These are phyloP conservation scores for Tricholaema leucomelas DNA, from an alignment of 2,113 vertebrate species.

Conservation along the genomic window DNA sequence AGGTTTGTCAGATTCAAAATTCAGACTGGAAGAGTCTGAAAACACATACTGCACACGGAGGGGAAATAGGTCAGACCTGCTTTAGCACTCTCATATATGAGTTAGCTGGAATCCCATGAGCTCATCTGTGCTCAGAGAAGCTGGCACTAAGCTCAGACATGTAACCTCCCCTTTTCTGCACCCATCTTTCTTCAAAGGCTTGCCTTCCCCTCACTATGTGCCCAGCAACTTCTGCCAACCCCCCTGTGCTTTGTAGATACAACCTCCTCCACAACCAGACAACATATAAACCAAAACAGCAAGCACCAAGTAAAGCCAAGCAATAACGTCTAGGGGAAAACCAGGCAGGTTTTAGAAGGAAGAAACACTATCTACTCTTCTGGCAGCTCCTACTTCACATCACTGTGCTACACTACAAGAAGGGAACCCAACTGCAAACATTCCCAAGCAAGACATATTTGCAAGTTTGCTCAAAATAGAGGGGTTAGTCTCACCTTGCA, in stretches of 20 bases:
- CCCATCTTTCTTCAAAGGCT: slow-evolving; percentile 16
- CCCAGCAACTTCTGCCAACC: neutral
- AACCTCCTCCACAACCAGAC: slow-evolving; percentile 7
- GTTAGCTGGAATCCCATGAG: neutral
- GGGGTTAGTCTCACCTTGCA: neutral
- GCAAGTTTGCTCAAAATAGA: neutral
- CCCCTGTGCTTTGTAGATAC: neutral
- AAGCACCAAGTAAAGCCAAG: neutral
- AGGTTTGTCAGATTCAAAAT: neutral
- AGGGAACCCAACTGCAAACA: neutral
- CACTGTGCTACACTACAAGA: neutral
- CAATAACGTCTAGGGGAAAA: slow-evolving; percentile 1
- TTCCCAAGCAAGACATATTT: neutral
- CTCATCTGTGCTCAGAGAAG: neutral
- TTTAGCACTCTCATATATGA: slow-evolving; percentile 4
- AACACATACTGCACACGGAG: neutral
- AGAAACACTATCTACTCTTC: neutral
- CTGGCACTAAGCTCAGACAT: neutral
- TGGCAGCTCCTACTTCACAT: neutral
- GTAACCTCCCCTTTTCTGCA: neutral
- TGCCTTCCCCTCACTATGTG: neutral
- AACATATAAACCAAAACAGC: neutral
- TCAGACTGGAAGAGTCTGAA: neutral
- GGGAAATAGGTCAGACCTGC: neutral
- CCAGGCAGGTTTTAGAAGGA: neutral